Evolutionary conservation across 2,113 vertebrate species (phyloP).

Genomic region (Seriola dumerili): DNA sequence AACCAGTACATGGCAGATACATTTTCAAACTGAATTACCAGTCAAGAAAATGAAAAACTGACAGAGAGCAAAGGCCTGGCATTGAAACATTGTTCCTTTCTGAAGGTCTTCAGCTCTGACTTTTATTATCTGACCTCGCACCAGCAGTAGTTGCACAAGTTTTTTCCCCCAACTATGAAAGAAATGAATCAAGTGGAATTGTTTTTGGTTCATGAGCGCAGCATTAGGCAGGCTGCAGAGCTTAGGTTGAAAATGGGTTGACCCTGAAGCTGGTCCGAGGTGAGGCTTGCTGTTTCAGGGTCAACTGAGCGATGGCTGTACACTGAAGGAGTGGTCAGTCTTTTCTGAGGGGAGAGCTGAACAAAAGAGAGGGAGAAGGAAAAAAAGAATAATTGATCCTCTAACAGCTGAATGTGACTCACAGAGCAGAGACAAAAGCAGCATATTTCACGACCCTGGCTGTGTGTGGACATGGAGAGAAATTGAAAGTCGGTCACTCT

Average conservation of each 20-base stretch:
- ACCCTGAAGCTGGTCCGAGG: conserved; percentile 36
- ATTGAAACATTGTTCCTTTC: background rate
- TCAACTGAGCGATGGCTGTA: conserved; percentile 41
- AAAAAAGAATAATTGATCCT: conserved; percentile 13
- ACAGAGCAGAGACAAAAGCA: conserved; percentile 38
- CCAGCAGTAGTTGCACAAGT: conserved; percentile 1
- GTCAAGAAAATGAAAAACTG: conserved; percentile 36
- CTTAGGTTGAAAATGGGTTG: conserved; percentile 54
- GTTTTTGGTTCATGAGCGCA: conserved; percentile 31
- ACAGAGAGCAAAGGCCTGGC: conserved; percentile 1
- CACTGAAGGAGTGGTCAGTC: conserved; percentile 40
- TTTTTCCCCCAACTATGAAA: conserved; percentile 10
- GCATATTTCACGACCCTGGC: conserved; percentile 42
- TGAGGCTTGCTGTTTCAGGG: conserved; percentile 37
- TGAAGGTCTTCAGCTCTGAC: conserved; percentile 26
- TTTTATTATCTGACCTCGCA: conserved; percentile 44
- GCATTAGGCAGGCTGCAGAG: conserved; percentile 35
- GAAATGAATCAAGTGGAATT: conserved; percentile 26
- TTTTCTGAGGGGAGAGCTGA: background rate
- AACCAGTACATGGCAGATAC: conserved; percentile 6
- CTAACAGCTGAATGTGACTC: conserved; percentile 55
- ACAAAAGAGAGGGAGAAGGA: conserved; percentile 1
- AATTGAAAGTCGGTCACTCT: conserved; percentile 35
- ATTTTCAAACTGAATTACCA: conserved; percentile 50
- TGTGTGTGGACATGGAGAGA: conserved; percentile 25